These are phyloP conservation scores for Nemoura dubitans DNA, from an alignment of 2,888 invertebrate species.

Conservation along the genomic window DNA sequence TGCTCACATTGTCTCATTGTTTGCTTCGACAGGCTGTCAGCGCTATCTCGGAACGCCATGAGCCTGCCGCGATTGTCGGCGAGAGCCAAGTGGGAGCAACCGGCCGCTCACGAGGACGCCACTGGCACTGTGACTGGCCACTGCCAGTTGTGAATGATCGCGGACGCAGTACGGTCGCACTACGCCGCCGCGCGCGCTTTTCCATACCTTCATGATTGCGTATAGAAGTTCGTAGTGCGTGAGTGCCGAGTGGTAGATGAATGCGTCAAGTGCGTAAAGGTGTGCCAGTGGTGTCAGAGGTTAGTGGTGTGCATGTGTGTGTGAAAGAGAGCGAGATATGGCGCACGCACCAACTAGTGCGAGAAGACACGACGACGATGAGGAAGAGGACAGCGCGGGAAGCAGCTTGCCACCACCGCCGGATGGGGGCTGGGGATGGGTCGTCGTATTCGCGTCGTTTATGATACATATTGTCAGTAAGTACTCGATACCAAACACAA, in stretches of 20 bases:
- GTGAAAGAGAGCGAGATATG: constrained; percentile 41
- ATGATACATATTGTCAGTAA: constrained; percentile 95
- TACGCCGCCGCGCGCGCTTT: not conserved
- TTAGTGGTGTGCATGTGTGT: constrained; percentile 36
- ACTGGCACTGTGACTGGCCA: too few species aligned
- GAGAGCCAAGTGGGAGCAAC: constrained; percentile 13
- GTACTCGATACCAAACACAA: constrained; percentile 61
- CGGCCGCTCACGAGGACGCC: not conserved
- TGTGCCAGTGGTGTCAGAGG: constrained; percentile 21
- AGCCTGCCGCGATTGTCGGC: constrained; percentile 10
- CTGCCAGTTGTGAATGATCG: constrained; percentile 1
- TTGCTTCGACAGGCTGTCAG: constrained; percentile 27
- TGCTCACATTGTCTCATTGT: constrained; percentile 13
- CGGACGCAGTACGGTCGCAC: not conserved
- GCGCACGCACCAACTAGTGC: constrained; percentile 47
- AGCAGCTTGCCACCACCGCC: constrained; percentile 67
- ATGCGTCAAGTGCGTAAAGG: not conserved
- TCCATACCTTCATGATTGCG: not conserved
- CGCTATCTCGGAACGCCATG: constrained; percentile 18
- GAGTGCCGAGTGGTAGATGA: constrained; percentile 17
- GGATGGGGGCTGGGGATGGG: constrained; percentile 96
- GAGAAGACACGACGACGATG: constrained; percentile 41
- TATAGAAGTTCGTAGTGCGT: constrained; percentile 23
- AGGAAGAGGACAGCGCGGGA: constrained; percentile 41
- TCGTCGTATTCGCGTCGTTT: constrained; percentile 93